These are phyloP conservation scores for Reticulitermes speratus DNA, from an alignment of 1,140 invertebrate species.

Conservation along the genomic window DNA sequence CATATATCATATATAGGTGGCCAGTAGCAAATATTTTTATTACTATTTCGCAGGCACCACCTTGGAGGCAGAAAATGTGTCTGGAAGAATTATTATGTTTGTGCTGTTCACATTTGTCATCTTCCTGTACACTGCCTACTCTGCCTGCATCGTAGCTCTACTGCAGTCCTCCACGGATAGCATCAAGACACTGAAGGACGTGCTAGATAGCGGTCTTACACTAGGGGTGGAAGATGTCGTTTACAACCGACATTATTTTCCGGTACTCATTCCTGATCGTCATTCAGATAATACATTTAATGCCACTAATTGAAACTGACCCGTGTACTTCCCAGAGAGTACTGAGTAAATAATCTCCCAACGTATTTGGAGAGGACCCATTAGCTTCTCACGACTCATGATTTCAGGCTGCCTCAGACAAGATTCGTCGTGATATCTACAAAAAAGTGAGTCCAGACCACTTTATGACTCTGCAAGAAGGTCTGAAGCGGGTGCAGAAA, in stretches of 20 bases:
- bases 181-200: constrained; percentile 60
- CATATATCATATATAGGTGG: too few species aligned
- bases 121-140: constrained; percentile 69
- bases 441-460: constrained; percentile 56
- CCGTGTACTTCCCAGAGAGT: too few species aligned
- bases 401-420: constrained; percentile 57
- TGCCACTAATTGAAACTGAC: too few species aligned
- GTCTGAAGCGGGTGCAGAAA: constrained; percentile 54
- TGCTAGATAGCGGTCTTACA: constrained; percentile 59
- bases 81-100: constrained; percentile 54
- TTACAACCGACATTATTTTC: constrained; percentile 62
- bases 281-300: background rate
- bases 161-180: constrained; percentile 61
- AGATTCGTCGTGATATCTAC: constrained; percentile 57
- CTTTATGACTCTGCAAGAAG: constrained; percentile 59
- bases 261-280: constrained; percentile 45
- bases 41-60: constrained; percentile 42
- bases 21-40: too few species aligned
- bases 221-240: constrained; percentile 60
- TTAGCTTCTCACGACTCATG: too few species aligned
- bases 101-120: constrained; percentile 59
- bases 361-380: too few species aligned
- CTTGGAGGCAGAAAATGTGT: constrained; percentile 51
- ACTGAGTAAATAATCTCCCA: too few species aligned
- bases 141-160: constrained; percentile 70